Evolutionary conservation across 2,888 invertebrate species (phyloP).

Genomic region (Trachelus iudaicus): DNA sequence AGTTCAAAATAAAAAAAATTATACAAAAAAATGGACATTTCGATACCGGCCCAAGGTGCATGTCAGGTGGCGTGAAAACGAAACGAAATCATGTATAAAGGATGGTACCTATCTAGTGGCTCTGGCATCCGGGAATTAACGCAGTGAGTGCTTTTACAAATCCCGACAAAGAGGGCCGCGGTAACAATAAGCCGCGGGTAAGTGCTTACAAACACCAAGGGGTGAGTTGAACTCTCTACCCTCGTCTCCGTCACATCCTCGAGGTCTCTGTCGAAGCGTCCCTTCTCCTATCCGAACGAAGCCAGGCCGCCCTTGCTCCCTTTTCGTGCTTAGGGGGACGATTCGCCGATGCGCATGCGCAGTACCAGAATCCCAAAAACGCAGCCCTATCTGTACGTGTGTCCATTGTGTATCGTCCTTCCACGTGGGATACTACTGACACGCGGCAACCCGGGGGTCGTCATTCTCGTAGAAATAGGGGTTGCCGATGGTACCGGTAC

Average conservation of each 20-base stretch:
- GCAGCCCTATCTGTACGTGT: neutral
- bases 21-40: neutral
- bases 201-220: conserved; percentile 53
- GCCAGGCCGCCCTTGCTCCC: neutral
- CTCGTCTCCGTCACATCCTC: neutral
- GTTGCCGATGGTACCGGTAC: neutral
- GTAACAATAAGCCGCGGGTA: conserved; percentile 56
- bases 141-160: conserved; percentile 56
- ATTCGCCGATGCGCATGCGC: neutral
- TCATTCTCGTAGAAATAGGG: neutral
- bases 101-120: conserved; percentile 8
- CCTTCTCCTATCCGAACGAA: neutral
- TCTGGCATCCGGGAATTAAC: conserved; percentile 48
- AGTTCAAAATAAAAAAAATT: neutral
- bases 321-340: neutral
- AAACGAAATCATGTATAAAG: conserved; percentile 17
- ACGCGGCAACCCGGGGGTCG: neutral
- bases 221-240: conserved; percentile 23
- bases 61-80: conserved; percentile 12
- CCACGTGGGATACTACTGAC: neutral
- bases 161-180: conserved; percentile 53
- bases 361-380: neutral
- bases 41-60: neutral
- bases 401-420: neutral
- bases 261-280: neutral